phyloP scores from a whole-genome alignment of 2,888 invertebrate species.

The Meteorus colon region DNA sequence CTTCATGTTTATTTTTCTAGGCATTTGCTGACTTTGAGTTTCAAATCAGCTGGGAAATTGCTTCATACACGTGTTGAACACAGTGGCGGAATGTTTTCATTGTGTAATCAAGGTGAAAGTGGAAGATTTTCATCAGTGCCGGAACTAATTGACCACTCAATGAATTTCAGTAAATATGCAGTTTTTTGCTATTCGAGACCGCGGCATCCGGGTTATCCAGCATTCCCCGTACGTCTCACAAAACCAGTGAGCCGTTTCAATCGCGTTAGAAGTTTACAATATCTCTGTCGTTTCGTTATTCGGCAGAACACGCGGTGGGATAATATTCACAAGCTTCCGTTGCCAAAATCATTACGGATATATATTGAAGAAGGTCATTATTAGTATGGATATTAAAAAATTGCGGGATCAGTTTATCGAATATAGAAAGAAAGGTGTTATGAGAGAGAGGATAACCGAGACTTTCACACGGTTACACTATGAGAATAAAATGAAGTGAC shows the following conservation, averaged over 20 bases:
- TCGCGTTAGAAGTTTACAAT: conserved; percentile 81
- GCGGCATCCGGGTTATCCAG: conserved; percentile 79
- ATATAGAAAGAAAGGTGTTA: background rate
- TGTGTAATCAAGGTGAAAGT: conserved; percentile 77
- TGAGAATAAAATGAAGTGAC: background rate
- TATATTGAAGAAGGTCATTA: conserved; percentile 74
- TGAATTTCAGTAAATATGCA: conserved; percentile 81
- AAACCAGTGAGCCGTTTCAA: conserved; percentile 85
- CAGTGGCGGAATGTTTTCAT: conserved; percentile 79
- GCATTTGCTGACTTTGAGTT: conserved; percentile 83
- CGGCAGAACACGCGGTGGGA: conserved; percentile 80
- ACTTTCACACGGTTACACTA: conserved; percentile 6
- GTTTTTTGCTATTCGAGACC: conserved; percentile 84
- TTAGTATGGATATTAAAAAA: conserved; percentile 43
- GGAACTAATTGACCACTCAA: conserved; percentile 84
- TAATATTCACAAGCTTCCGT: conserved; percentile 81
- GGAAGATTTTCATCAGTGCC: conserved; percentile 78
- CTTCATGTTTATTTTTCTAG: conserved; percentile 61
- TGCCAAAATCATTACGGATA: conserved; percentile 77
- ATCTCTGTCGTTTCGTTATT: conserved; percentile 84
- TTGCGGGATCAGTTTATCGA: background rate
- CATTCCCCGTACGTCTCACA: conserved; percentile 83
- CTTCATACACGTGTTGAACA: conserved; percentile 85
- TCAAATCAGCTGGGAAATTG: conserved; percentile 81
- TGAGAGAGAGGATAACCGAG: conserved; percentile 9